These are phyloP conservation scores for Varanus salvator DNA, from an alignment of 2,113 vertebrate species.

Conservation along the genomic window DNA sequence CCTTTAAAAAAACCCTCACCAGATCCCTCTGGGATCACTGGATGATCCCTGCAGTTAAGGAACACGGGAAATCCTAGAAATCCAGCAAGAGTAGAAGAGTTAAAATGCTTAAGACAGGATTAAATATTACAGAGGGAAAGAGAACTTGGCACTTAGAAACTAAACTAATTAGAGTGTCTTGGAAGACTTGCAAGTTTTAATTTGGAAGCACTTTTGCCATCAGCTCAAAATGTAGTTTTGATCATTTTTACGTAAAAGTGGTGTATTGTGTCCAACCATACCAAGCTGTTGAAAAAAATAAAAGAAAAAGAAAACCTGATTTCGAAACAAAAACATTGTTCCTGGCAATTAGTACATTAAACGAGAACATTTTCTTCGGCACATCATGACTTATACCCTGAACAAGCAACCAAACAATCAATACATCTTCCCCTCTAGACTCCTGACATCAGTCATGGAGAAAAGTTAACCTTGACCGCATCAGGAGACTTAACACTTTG, in stretches of 20 bases:
- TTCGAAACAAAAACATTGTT: slow-evolving; percentile 53
- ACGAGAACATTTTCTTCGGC: slow-evolving; percentile 15
- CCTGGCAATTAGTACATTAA: slow-evolving; percentile 55
- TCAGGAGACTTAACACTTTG: slow-evolving; percentile 11
- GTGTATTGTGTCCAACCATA: slow-evolving; percentile 60
- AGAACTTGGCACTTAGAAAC: slow-evolving; percentile 48
- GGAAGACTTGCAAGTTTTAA: slow-evolving; percentile 62
- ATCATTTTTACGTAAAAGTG: slow-evolving; percentile 59
- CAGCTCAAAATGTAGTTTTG: slow-evolving; percentile 67
- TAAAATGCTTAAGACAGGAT: slow-evolving; percentile 47
- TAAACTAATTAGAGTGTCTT: slow-evolving; percentile 37
- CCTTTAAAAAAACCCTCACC: slow-evolving; percentile 12
- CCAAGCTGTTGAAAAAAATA: slow-evolving; percentile 55
- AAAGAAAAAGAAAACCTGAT: slow-evolving; percentile 4
- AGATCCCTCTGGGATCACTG: slow-evolving; percentile 32
- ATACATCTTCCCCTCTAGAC: not conserved
- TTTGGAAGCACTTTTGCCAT: slow-evolving; percentile 60
- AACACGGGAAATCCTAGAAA: slow-evolving; percentile 25
- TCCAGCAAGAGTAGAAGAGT: slow-evolving; percentile 52
- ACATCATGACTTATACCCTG: not conserved
- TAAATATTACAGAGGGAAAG: slow-evolving; percentile 54
- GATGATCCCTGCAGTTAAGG: slow-evolving; percentile 50
- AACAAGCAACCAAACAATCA: not conserved
- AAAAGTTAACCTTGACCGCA: not conserved
- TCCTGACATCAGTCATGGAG: not conserved